Evolutionary conservation across 2,797 vertebrate genomes (phyloP), one percentile per base, ranked within the genome.

Genomic region (Galago senegalensis): DNA sequence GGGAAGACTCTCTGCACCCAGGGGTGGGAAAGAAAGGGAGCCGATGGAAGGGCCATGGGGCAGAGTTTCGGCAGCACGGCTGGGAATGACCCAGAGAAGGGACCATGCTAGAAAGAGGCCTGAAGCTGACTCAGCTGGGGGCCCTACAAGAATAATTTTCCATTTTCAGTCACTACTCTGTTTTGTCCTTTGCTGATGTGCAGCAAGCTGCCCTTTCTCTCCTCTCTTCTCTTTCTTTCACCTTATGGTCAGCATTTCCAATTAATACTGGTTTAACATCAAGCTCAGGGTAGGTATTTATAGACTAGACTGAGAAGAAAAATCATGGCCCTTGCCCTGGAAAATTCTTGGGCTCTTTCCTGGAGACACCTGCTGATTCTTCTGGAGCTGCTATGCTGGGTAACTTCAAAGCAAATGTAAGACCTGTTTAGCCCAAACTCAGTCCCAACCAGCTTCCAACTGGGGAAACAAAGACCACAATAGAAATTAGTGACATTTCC

Each of bases 221-320:
- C 63, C 49, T 46, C 9, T 72, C 18, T 8, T 89, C 70, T 70
- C 5, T 73, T 79, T 86, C 14, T 87, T 87, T 91, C 86, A 58
- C 16, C 11, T 88, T 5, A 12, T 29, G n/a, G 77, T 73, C 18
- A 86, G 29, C 40, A 79, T 69, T 92, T 94, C 61, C 23, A 92
- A 56, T 86, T 40, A 91, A 83, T 87, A 92, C 63, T 82, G 93
- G 46, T 34, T 93, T 90, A 86, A 90, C 34, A 80, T 37, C 29
- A 90, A 93, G n/a, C 21, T 16, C 49, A 7, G 14, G 3, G 43
- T 40, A 63, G 53, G 5, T 75, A n/a, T 93, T 92, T 95, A 46
- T 46, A 89, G 72, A 94, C 53, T 0, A 90, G 12, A 70, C 18
- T 13, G 25, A 81, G 31, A 86, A 37, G 29, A 27, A 67, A 89